Percentiles rank a stretch among this genome's conserved stretches.
Evolutionary conservation across 23 tunicate genomes (phyloP).

Genomic region (Clavelina lepadiformis): DNA sequence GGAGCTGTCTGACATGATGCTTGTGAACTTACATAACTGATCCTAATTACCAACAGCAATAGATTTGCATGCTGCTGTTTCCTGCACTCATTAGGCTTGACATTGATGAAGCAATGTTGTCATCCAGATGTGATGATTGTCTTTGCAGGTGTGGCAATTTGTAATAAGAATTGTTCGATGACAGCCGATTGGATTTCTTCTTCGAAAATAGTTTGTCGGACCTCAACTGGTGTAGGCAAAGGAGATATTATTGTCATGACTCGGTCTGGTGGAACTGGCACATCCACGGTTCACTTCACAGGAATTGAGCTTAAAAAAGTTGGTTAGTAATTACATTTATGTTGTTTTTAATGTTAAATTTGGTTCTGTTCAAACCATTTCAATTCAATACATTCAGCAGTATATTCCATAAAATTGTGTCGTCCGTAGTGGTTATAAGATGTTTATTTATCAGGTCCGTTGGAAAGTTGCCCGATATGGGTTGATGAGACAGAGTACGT

Average conservation of each 20-base stretch:
- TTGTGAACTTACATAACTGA: too few relatives aligned
- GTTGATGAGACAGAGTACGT: conserved; percentile 92
- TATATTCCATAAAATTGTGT: background rate
- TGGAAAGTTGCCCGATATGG: conserved; percentile 70
- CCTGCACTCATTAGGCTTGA: too few relatives aligned
- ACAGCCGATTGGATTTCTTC: conserved; percentile 92
- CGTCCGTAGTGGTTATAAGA: background rate
- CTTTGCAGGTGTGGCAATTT: conserved; percentile 72
- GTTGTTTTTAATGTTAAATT: too few relatives aligned
- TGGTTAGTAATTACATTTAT: conserved; percentile 20
- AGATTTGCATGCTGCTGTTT: too few relatives aligned
- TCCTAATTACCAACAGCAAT: too few relatives aligned
- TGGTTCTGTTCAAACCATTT: too few relatives aligned
- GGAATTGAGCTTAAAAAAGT: conserved; percentile 46
- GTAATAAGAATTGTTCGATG: conserved; percentile 79
- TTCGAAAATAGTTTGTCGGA: conserved; percentile 84
- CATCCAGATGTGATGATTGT: too few relatives aligned
- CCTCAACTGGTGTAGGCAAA: conserved; percentile 58
- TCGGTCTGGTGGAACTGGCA: conserved; percentile 83
- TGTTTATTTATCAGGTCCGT: conserved; percentile 38
- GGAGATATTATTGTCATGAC: conserved; percentile 87
- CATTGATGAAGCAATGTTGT: too few relatives aligned
- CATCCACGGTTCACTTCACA: conserved; percentile 75
- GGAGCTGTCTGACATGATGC: too few relatives aligned
- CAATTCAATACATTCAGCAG: too few relatives aligned